A percentile compares a stretch with the other conserved stretches of the same genome.
Evolutionary conservation across 1,140 invertebrate genomes (phyloP).

Genomic region (Diachasmimorpha longicaudata): DNA sequence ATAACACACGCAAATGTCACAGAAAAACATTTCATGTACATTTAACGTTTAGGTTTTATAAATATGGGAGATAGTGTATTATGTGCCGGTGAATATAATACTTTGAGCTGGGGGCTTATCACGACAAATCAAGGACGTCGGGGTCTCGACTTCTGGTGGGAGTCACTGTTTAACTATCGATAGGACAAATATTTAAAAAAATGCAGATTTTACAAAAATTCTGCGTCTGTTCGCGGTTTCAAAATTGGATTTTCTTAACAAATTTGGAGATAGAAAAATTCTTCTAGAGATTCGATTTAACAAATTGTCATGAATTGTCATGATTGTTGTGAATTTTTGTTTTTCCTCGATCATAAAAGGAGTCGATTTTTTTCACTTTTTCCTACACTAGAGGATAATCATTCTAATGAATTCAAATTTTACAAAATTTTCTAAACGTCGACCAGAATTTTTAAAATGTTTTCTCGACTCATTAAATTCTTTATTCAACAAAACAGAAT

Average conservation of each 20-base stretch:
- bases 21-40: not conserved
- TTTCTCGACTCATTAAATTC: not conserved
- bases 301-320: no score
- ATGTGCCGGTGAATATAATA: not conserved
- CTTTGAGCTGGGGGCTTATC: conserved; percentile 5
- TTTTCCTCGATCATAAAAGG: no score
- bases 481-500: no score
- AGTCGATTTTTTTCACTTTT: no score
- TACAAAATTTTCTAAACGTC: no score
- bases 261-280: not conserved
- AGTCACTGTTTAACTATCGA: not conserved
- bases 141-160: not conserved
- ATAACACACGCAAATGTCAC: not conserved
- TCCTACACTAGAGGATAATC: no score
- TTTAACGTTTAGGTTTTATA: not conserved
- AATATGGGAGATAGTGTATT: not conserved
- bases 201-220: not conserved
- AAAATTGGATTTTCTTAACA: not conserved
- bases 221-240: no score
- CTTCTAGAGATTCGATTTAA: no score
- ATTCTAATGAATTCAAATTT: no score
- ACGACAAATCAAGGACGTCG: conserved; percentile 1
- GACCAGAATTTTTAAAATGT: not conserved
- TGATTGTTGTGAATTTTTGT: no score
- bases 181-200: not conserved